Percentiles rank a stretch among this genome's conserved stretches.
These are phyloP conservation scores for Callocephalon fimbriatum DNA, from an alignment of 2,113 vertebrate species.

Conservation along the genomic window DNA sequence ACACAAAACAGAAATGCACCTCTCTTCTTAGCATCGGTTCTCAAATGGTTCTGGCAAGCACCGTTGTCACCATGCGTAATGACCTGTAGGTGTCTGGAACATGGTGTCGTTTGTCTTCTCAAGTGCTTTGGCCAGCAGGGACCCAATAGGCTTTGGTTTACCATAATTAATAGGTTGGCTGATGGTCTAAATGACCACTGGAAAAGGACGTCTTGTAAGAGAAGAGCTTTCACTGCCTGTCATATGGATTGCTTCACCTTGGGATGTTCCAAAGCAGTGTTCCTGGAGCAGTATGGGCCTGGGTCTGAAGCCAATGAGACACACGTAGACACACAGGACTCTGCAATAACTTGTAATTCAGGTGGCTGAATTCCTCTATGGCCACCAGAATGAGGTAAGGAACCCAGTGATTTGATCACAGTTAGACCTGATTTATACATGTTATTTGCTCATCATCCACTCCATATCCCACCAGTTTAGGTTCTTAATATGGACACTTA, in stretches of 20 bases:
- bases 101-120: conserved; percentile 4
- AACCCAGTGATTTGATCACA: neutral
- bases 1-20: neutral
- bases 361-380: neutral
- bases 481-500: neutral
- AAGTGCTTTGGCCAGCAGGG: conserved; percentile 24
- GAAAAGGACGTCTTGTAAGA: conserved; percentile 1
- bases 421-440: neutral
- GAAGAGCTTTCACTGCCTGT: neutral
- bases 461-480: neutral
- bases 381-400: neutral
- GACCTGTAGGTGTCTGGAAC: conserved; percentile 41
- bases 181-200: conserved; percentile 33
- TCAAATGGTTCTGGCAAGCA: neutral
- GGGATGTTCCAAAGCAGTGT: neutral
- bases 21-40: neutral
- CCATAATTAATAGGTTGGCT: neutral
- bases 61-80: neutral
- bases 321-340: neutral
- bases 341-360: neutral
- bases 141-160: conserved; percentile 14
- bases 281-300: neutral
- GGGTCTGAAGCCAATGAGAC: neutral
- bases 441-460: neutral
- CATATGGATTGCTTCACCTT: neutral